phyloP scores from a whole-genome alignment of 2,888 invertebrate genomes.

The Diarsia brunnea region DNA sequence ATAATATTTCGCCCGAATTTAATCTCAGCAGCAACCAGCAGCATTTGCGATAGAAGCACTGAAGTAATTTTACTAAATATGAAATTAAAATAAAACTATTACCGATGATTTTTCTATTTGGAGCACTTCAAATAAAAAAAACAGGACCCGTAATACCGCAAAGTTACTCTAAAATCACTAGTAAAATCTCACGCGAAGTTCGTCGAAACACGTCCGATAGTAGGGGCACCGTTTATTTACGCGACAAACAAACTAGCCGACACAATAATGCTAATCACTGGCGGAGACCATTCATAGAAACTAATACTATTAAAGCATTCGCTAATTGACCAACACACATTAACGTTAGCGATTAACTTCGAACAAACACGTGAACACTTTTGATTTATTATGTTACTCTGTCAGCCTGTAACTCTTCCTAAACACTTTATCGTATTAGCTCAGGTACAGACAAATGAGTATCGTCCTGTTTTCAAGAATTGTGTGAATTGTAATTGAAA shows the following conservation, averaged over 20 bases:
- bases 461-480: no score
- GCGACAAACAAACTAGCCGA: conserved; percentile 63
- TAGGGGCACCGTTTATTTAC: conserved; percentile 51
- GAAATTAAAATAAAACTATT: neutral
- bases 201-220: neutral
- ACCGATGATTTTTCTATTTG: neutral
- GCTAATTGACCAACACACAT: conserved; percentile 60
- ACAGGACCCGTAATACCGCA: no score
- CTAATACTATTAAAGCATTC: conserved; percentile 41
- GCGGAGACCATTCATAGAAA: conserved; percentile 26
- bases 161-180: neutral
- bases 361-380: conserved; percentile 3
- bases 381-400: conserved; percentile 2
- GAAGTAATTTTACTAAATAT: neutral
- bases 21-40: neutral
- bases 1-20: neutral
- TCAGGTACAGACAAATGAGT: neutral
- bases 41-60: neutral
- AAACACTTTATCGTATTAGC: neutral
- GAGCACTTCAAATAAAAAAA: no score
- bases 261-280: conserved; percentile 33
- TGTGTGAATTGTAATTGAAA: no score
- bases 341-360: conserved; percentile 8
- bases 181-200: conserved; percentile 6
- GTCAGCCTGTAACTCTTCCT: neutral